Conservation (phyloP, 37 sponge, comb jelly and placozoan genomes). For the Hexactinellida sp. region DNA sequence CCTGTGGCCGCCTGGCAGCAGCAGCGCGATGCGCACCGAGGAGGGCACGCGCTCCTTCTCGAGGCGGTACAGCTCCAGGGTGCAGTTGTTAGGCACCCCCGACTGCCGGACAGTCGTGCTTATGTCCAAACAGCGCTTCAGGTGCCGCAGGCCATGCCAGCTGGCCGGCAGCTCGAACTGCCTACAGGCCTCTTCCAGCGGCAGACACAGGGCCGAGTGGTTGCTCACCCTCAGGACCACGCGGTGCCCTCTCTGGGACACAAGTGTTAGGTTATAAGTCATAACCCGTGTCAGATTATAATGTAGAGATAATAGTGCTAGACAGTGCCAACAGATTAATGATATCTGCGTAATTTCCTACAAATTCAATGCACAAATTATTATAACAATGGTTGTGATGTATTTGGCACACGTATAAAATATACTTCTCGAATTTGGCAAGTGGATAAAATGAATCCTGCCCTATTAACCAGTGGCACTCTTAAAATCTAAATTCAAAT, state of each 20-base stretch:
- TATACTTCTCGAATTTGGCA: too few species aligned
- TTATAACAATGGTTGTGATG: too few species aligned
- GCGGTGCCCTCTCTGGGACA: background rate
- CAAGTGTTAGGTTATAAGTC: background rate
- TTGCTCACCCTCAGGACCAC: background rate
- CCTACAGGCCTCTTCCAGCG: background rate
- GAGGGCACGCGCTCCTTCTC: background rate
- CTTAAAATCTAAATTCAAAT: too few species aligned
- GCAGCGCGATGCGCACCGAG: background rate
- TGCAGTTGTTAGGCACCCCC: background rate
- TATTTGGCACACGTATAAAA: too few species aligned
- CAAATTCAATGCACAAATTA: too few species aligned
- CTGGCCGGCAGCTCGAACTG: background rate
- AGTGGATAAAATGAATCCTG: too few species aligned
- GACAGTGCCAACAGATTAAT: too few species aligned
- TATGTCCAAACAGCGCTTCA: background rate
- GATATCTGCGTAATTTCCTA: too few species aligned
- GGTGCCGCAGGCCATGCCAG: background rate
- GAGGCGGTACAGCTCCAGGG: background rate
- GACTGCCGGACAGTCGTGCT: conserved; percentile 1
- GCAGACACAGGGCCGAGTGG: background rate
- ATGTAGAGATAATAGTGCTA: background rate
- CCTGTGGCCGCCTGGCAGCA: background rate
- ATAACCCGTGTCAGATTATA: background rate
- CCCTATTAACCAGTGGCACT: too few species aligned